A percentile compares a stretch with the other conserved stretches of the same genome.
phyloP scores from a whole-genome alignment of 2,888 invertebrate genomes.

The Tenodera sinensis region DNA sequence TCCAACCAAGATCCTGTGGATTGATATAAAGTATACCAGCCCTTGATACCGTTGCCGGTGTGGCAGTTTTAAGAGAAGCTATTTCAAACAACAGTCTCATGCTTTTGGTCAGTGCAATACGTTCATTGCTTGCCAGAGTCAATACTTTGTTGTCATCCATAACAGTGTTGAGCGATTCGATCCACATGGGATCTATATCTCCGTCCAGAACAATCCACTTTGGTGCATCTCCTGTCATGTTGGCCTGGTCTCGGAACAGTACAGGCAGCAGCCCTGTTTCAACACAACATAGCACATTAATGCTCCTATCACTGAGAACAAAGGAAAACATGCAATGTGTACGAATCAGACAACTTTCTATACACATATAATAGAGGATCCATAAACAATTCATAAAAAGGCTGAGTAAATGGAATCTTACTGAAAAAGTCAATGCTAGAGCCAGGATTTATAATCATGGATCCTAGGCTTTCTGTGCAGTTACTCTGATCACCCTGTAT shows the following conservation, averaged over 20 bases:
- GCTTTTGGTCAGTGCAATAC: slow-evolving; percentile 81
- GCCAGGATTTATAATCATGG: too few species aligned
- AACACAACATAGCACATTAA: not conserved
- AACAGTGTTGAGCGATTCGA: slow-evolving; percentile 91
- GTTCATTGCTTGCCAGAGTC: slow-evolving; percentile 90
- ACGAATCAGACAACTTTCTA: too few species aligned
- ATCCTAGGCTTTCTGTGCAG: too few species aligned
- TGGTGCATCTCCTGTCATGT: slow-evolving; percentile 77
- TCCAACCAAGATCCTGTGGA: slow-evolving; percentile 92
- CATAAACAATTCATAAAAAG: too few species aligned
- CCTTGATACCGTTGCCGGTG: slow-evolving; percentile 92
- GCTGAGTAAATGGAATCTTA: too few species aligned
- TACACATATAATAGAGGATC: too few species aligned
- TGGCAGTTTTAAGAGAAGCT: slow-evolving; percentile 82
- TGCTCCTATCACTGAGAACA: too few species aligned
- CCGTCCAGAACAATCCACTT: slow-evolving; percentile 96
- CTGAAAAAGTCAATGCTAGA: too few species aligned
- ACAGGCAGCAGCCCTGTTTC: slow-evolving; percentile 77
- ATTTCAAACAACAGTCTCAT: slow-evolving; percentile 96
- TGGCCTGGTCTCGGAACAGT: slow-evolving; percentile 90
- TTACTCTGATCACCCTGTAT: not conserved
- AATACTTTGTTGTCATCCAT: slow-evolving; percentile 97
- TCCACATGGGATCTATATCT: slow-evolving; percentile 98
- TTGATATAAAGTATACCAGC: slow-evolving; percentile 94
- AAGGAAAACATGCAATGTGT: too few species aligned